phyloP scores from a whole-genome alignment of 1,140 invertebrate species.

The Dolichoris vasculosae region DNA sequence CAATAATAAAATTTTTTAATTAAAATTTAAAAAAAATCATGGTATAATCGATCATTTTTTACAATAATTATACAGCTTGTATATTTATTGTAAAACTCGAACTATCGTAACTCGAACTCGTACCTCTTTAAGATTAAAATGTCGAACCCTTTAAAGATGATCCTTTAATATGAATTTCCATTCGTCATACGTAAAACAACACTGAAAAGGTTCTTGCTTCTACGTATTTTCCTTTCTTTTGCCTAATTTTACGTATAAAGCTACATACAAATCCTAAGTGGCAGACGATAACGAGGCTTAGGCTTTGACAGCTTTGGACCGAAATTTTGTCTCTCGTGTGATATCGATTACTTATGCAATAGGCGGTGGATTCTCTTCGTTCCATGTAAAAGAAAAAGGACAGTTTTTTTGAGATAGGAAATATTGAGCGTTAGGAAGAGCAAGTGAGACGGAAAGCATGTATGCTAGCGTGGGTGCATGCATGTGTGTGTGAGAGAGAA shows the following conservation, averaged over 20 bases:
- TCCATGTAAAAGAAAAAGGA: slow-evolving; percentile 28
- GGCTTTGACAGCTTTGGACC: not conserved
- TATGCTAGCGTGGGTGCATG: no score
- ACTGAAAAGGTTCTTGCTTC: not conserved
- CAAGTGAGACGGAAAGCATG: no score
- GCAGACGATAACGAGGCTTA: slow-evolving; percentile 8
- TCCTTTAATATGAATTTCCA: not conserved
- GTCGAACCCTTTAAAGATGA: not conserved
- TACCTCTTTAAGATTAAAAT: no score
- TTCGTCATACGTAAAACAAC: not conserved
- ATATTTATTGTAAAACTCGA: no score
- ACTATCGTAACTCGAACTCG: no score
- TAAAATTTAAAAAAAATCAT: no score
- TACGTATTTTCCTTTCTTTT: not conserved
- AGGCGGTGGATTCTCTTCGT: not conserved
- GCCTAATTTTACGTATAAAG: not conserved
- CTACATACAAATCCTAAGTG: not conserved
- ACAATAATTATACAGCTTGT: no score
- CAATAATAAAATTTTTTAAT: no score
- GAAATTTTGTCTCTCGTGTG: not conserved
- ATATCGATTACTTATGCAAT: slow-evolving; percentile 44
- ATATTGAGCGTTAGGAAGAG: not conserved
- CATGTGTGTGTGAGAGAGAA: no score
- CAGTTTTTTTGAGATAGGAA: slow-evolving; percentile 20
- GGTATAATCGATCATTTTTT: no score